phyloP scores from a whole-genome alignment of 2,888 invertebrate genomes.

The Andrena camellia region DNA sequence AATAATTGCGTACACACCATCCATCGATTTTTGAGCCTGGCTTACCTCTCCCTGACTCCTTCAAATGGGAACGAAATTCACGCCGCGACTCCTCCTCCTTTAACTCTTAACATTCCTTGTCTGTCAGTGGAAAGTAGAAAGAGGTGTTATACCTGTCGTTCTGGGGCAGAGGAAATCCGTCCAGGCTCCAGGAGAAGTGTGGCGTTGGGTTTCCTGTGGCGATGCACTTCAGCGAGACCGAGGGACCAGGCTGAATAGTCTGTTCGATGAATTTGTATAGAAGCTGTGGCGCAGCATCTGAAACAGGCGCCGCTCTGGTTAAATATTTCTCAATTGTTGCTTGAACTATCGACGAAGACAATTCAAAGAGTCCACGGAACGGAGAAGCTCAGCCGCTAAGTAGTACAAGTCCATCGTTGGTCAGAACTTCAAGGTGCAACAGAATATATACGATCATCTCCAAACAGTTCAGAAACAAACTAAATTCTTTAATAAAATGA shows the following conservation, averaged over 20 bases:
- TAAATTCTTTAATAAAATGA: neutral
- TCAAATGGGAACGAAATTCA: neutral
- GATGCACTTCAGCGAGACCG: constrained; percentile 96
- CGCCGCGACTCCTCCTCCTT: neutral
- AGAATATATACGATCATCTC: too few relatives aligned
- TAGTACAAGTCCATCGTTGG: too few relatives aligned
- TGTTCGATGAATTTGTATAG: constrained; percentile 97
- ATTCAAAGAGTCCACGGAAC: neutral
- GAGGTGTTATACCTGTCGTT: constrained; percentile 87
- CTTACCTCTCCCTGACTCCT: neutral
- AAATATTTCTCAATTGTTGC: constrained; percentile 48
- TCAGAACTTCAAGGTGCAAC: too few relatives aligned
- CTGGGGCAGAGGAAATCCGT: constrained; percentile 94
- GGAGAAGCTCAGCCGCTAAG: neutral
- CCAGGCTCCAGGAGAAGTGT: constrained; percentile 95
- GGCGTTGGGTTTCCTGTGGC: constrained; percentile 98
- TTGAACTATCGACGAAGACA: neutral
- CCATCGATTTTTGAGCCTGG: constrained; percentile 58
- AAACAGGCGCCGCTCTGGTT: constrained; percentile 13
- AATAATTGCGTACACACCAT: constrained; percentile 63
- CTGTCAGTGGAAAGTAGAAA: neutral
- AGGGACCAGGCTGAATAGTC: constrained; percentile 95
- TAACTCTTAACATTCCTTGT: constrained; percentile 1
- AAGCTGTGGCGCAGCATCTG: constrained; percentile 95
- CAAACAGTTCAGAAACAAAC: neutral